Conservation (phyloP, 2,888 invertebrate genomes). For the Desoria tigrina region DNA sequence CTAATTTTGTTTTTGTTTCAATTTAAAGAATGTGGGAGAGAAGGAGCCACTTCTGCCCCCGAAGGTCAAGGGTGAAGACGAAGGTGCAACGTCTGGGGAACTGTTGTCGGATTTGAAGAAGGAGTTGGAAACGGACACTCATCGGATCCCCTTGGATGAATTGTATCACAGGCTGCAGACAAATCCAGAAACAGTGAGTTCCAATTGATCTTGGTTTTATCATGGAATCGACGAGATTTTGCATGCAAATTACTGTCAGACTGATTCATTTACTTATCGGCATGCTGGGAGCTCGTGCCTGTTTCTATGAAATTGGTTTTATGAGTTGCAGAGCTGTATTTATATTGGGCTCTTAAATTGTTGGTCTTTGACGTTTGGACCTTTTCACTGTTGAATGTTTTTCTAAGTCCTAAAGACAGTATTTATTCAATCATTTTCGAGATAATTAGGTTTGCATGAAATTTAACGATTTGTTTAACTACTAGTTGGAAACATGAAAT, state of each 20-base stretch:
- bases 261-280: no score
- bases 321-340: no score
- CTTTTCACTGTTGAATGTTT: no score
- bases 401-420: no score
- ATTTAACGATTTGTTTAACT: no score
- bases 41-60: conserved; percentile 26
- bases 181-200: conserved; percentile 59
- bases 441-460: no score
- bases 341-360: no score
- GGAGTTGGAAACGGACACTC: conserved; percentile 64
- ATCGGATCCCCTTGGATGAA: conserved; percentile 61
- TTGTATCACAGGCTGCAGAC: conserved; percentile 59
- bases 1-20: neutral
- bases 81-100: conserved; percentile 6
- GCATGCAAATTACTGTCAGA: neutral
- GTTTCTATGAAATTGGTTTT: no score
- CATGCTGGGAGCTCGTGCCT: no score
- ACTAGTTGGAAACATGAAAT: no score
- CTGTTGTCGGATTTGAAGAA: conserved; percentile 62
- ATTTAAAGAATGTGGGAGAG: conserved; percentile 19
- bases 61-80: neutral
- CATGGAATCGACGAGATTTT: neutral
- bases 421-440: no score
- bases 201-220: neutral
- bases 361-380: no score